Evolutionary conservation across 2,888 invertebrate genomes (phyloP), one percentile per base, ranked within the genome.

Genomic region (Trileptium ribeirensis): DNA sequence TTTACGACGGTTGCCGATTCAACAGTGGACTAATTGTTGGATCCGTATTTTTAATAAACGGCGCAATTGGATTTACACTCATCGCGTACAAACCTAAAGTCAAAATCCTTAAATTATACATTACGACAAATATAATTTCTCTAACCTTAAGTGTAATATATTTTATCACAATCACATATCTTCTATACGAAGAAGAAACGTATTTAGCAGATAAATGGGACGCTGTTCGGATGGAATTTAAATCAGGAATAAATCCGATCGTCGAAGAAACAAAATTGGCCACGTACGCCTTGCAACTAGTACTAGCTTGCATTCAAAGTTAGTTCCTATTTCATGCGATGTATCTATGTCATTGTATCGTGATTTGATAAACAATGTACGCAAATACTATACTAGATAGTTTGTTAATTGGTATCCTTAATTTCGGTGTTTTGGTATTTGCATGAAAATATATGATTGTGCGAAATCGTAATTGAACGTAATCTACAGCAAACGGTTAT

Each of bases 211-310:
- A 80, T n/a, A 38, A 39, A 36, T 81, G 79, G 81, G 75, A 81
- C 51, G 36, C 24, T 64, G 36, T 38, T 2, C 40, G 81, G 24
- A 33, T 33, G 70, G 34, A 39, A 19, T 24, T 36, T 24, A 40
- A 31, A 34, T 31, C 34, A 36, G 37, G 70, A 8, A 8, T 81
- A 29, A 88, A 87, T 82, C 84, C 85, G n/a, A 88, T 87, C 78
- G 86, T 87, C 8, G 84, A 85, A 24, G 86, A 86, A 70, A 87
- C 88, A 29, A 82, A 88, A 67, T 84, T 88, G 3, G 87, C 88
- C 31, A 87, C 88, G 87, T 87, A 86, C 82, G 85, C 86, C 31
- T 83, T 87, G 34, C 86, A 86, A 24, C 84, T 88, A 84, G 81
- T 87, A 15, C 85, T 88, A 67, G 83, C 85, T 1, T 87, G 87